phyloP scores from a whole-genome alignment of 2,888 invertebrate genomes.

The Acholoe squamosa region DNA sequence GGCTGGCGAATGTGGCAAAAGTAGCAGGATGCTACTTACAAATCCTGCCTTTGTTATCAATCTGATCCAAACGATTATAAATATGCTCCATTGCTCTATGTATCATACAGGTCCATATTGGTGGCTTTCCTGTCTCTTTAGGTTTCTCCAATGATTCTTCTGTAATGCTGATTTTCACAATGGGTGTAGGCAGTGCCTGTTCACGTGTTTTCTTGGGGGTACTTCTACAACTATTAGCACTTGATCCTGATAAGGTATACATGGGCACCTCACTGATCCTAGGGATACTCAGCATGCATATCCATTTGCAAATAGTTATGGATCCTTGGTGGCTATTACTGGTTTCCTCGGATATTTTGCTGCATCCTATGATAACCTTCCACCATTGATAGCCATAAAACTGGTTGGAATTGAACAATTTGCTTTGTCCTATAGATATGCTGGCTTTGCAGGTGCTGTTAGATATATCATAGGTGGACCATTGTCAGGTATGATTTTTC shows the following conservation, averaged over 20 bases:
- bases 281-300: not conserved
- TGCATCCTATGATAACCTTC: slow-evolving; percentile 31
- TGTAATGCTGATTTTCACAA: slow-evolving; percentile 20
- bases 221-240: not conserved
- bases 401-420: not conserved
- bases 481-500: not conserved
- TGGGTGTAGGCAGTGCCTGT: not conserved
- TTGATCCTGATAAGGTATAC: not conserved
- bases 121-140: slow-evolving; percentile 18
- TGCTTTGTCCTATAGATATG: not conserved
- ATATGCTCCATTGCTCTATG: not conserved
- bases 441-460: not conserved
- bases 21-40: too few relatives aligned
- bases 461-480: slow-evolving; percentile 23
- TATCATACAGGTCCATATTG: slow-evolving; percentile 34
- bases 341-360: not conserved
- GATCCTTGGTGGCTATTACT: not conserved
- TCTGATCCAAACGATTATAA: not conserved
- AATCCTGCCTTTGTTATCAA: not conserved
- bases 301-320: not conserved
- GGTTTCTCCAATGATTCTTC: not conserved
- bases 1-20: too few relatives aligned
- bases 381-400: not conserved
- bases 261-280: not conserved
- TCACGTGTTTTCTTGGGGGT: not conserved